Base-by-base conservation (phyloP, 2,797 vertebrate genomes). In the Dipus sagitta region DNA sequence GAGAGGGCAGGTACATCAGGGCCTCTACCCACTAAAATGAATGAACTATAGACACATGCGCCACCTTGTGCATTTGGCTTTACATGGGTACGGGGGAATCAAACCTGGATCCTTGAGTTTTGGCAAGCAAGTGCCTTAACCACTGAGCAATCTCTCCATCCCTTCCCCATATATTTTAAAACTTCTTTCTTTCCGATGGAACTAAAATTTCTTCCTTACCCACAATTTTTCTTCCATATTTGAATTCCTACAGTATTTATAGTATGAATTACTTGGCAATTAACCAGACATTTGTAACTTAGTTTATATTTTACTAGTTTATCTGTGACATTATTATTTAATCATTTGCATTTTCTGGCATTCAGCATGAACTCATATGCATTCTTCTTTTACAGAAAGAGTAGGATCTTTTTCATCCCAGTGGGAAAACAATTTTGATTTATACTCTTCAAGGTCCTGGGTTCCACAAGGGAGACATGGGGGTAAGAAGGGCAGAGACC, bases 261-360 rank as follows among this genome's bases (percentile, higher is more conserved):
- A 7, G 2, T 30, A 20, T 82, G 65, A 84, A 42, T 65, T 60
- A 62, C 26, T 30, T 85, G 70, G 24, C 26, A 71, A 82, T 30
- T 70, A 65, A 42, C 75, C 14, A 54, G 24, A 1, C 32, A 23
- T 64, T 88, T 42, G 1, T 67, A 71, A 26, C 84, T 64, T 65
- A 67, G 23, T 42, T 6, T 64, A 2, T 32, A 54, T 34, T 24
- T 74, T 54, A 47, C 52, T 60, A 13, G 1, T 28, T 67, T 80
- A 32, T 67, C 67, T 72, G 72, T 79, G 30, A 6, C 10, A 14
- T 85, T 82, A 60, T 78, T 77, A 58, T 78, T 93, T 79, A 92
- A 28, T 88, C n/a, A 38, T 28, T 26, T 13, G 11, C 6, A 52
- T 72, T 95, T 83, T 83, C 76, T 85, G 38, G 68, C 6, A 7